Evolutionary conservation across 2,797 vertebrate species (phyloP).

Genomic region (Semaprochilodus insignis): DNA sequence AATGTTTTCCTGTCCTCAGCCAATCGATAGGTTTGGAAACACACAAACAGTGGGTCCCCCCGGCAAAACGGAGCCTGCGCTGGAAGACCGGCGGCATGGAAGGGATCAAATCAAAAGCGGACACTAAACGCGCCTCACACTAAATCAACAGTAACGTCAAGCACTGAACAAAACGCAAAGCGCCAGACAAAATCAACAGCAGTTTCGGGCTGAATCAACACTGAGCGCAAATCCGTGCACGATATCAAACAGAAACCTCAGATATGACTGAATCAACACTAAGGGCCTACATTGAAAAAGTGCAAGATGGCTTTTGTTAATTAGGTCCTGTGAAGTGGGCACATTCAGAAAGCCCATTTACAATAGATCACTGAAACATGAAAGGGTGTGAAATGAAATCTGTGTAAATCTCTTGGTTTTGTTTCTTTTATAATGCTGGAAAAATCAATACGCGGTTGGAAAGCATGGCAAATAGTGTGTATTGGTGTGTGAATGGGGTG

Average conservation of each 20-base stretch:
- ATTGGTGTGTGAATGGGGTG: neutral
- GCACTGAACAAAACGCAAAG: conserved; percentile 68
- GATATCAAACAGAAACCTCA: conserved; percentile 39
- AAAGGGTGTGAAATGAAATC: conserved; percentile 36
- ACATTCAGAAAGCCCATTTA: conserved; percentile 12
- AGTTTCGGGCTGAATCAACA: conserved; percentile 56
- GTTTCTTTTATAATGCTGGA: neutral
- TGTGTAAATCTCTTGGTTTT: conserved; percentile 22
- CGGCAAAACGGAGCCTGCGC: conserved; percentile 65
- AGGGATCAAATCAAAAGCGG: conserved; percentile 50
- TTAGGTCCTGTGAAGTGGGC: neutral
- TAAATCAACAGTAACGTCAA: conserved; percentile 64
- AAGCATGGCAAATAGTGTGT: neutral
- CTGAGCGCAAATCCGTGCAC: conserved; percentile 31
- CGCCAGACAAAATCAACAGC: conserved; percentile 69
- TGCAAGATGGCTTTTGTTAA: conserved; percentile 22
- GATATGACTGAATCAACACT: conserved; percentile 46
- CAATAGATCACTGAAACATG: neutral
- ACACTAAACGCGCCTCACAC: conserved; percentile 57
- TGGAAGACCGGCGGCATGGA: conserved; percentile 35
- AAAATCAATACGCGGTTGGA: conserved; percentile 20
- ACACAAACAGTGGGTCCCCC: conserved; percentile 76
- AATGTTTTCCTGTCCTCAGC: conserved; percentile 82
- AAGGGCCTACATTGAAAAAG: conserved; percentile 21
- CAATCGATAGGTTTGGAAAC: conserved; percentile 84